phyloP scores from a whole-genome alignment of 2,113 vertebrate genomes.

The Corythornis cristatus region DNA sequence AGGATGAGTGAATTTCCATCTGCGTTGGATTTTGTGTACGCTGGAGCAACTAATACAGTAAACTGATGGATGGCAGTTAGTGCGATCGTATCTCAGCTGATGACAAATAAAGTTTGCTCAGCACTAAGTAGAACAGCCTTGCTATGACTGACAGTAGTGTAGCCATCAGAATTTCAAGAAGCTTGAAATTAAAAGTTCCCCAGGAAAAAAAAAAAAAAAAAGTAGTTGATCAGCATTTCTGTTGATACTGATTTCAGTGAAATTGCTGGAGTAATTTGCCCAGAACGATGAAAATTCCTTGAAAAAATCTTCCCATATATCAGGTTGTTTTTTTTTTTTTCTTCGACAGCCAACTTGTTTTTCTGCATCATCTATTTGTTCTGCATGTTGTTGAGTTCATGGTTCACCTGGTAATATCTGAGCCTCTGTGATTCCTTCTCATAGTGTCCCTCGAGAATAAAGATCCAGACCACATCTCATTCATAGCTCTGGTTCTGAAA shows the following conservation, averaged over 20 bases:
- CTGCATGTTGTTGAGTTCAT: slow-evolving; percentile 9
- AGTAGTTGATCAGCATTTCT: slow-evolving; percentile 1
- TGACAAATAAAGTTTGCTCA: slow-evolving; percentile 56
- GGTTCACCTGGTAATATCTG: neutral
- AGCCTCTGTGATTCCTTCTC: neutral
- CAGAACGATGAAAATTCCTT: slow-evolving; percentile 11
- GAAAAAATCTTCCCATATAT: neutral
- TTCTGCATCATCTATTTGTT: slow-evolving; percentile 12
- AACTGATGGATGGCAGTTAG: slow-evolving; percentile 55
- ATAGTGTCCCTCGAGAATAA: neutral
- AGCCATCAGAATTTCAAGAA: slow-evolving; percentile 23
- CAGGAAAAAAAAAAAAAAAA: neutral
- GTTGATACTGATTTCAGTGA: neutral
- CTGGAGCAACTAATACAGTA: slow-evolving; percentile 30
- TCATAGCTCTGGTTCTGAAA: neutral
- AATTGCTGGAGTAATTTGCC: slow-evolving; percentile 6
- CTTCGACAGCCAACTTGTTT: slow-evolving; percentile 7
- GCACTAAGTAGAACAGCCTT: slow-evolving; percentile 39
- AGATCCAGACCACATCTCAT: neutral
- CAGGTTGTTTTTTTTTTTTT: neutral
- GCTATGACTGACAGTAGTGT: slow-evolving; percentile 4
- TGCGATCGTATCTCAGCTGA: slow-evolving; percentile 36
- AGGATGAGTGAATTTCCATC: slow-evolving; percentile 49
- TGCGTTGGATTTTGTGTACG: slow-evolving; percentile 47
- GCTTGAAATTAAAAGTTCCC: slow-evolving; percentile 39